Base-by-base conservation (phyloP, 2,797 vertebrate genomes). In the Brotula barbata region DNA sequence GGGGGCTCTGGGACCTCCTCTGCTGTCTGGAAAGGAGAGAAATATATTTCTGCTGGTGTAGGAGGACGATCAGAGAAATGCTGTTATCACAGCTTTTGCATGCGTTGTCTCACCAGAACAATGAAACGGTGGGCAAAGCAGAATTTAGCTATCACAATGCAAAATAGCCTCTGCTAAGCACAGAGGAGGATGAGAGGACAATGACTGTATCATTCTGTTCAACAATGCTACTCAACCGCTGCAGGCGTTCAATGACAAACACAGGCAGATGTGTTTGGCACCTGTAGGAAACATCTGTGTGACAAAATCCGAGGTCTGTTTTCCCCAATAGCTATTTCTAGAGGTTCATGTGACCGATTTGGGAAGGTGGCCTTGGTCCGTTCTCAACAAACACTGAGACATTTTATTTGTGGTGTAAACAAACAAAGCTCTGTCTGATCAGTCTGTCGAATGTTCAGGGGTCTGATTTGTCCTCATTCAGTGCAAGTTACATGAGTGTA, bases 1-100 rank as follows among this genome's bases (percentile, higher is more conserved):
- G 49, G 59, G 14, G 44, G 69, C 70, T 58, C 65, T 31, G 64
- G 82, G 73, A 86, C 66, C 73, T 82, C 80, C 50, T 25, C 62
- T 44, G 43, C 61, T 41, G 69, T 59, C 43, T 73, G 60, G 79
- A 53, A 78, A 57, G 21, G 2, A 50, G 62, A 46, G 69, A 68
- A 73, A 66, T 21, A 53, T 50, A 47, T 71, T 50, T 54, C 20
- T 55, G 64, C 45, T 15, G 5, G 47, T 41, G 53, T 49, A 43
- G 12, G 44, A 21, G 20, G 41, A 45, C n/a, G 19, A 33, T 58
- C 56, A 0, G 7, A 75, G 64, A 37, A 41, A 51, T 11, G 22
- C n/a, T 0, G 6, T 31, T 47, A 39, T 39, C 46, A 34, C 6
- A 8, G 20, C 28, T 58, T 66, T 62, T 56, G 64, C 13, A 42